These are phyloP conservation scores for Epinotia nisella DNA, from an alignment of 2,888 invertebrate species.

Conservation along the genomic window DNA sequence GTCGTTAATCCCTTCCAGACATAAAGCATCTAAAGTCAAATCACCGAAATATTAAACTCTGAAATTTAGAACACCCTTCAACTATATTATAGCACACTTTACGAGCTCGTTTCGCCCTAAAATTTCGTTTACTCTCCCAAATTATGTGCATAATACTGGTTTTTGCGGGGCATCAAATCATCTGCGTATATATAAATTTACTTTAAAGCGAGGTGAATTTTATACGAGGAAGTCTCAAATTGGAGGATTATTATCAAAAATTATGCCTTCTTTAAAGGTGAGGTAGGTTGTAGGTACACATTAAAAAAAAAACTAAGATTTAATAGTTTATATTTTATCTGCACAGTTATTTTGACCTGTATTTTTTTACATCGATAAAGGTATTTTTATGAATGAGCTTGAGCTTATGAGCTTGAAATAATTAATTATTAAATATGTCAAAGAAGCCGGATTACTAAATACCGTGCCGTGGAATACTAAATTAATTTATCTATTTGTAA, in stretches of 20 bases:
- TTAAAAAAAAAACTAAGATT: too few species aligned
- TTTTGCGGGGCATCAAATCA: conserved; percentile 36
- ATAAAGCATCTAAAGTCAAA: conserved; percentile 17
- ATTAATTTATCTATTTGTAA: too few species aligned
- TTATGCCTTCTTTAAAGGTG: background rate
- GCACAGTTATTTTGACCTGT: too few species aligned
- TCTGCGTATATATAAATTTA: conserved; percentile 41
- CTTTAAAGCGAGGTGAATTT: conserved; percentile 31
- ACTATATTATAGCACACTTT: conserved; percentile 27
- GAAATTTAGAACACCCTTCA: conserved; percentile 22
- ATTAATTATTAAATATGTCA: too few species aligned
- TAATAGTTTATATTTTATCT: too few species aligned
- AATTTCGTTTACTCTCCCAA: conserved; percentile 30
- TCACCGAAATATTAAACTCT: conserved; percentile 13
- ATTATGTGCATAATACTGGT: conserved; percentile 40
- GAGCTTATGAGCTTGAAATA: too few species aligned
- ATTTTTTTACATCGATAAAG: too few species aligned
- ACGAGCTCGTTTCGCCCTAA: conserved; percentile 29
- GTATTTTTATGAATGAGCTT: too few species aligned
- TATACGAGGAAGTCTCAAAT: conserved; percentile 14
- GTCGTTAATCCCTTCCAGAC: background rate
- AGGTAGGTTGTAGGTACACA: too few species aligned
- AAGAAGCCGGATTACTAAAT: too few species aligned
- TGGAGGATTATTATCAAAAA: conserved; percentile 1
- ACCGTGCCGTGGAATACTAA: too few species aligned